Evolutionary conservation across 2,888 invertebrate species (phyloP), one percentile per base, ranked within the genome.

Genomic region (Macrosiphum euphorbiae): DNA sequence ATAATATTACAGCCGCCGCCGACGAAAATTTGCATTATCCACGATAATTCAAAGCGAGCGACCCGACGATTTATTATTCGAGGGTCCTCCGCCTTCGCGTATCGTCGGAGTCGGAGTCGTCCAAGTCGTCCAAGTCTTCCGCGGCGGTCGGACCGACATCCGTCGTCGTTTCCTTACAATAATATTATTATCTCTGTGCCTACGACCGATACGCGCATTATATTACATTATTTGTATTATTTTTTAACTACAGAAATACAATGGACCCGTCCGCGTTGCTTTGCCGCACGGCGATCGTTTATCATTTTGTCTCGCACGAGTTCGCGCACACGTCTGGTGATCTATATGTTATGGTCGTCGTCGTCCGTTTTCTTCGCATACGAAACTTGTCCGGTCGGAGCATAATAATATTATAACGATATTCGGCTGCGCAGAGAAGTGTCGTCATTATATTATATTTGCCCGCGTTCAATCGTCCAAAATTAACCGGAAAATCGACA

Each of bases 281-380:
- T 16, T 10, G 24, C 24, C 55, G 5, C 26, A 5, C 85, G n/a
- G 4, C 85, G 44, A 55, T 85, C 91, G n/a, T 91, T 91, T 91
- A 91, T 91, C 91, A 55, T 91, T 91, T 91, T 55, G 91, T 85
- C 91, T 91, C 85, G 91, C 91, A 85, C 91, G 91, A 85, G 44
- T 91, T 85, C 84, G 52, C n/a, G 10, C 58, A 41, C 78, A 78
- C 78, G 35, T 78, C 58, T 58, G 35, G 90, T 67, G 90, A 90
- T 67, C 90, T 90, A 90, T 90, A 44, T 44, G 44, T 44, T 44
- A 44, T 44, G 90, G 28, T 35, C 35, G 78, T 91, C 35, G 78
- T 91, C 50, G 58, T 47, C 44, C 41, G 58, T 61, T 58, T 47
- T n/a, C 7, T 20, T 52, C 28, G 52, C 13, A 50, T 52, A 52